Percentiles rank a stretch among this genome's conserved stretches.
phyloP scores from a whole-genome alignment of 1,140 invertebrate genomes.

The Drosophila quadrilineata region DNA sequence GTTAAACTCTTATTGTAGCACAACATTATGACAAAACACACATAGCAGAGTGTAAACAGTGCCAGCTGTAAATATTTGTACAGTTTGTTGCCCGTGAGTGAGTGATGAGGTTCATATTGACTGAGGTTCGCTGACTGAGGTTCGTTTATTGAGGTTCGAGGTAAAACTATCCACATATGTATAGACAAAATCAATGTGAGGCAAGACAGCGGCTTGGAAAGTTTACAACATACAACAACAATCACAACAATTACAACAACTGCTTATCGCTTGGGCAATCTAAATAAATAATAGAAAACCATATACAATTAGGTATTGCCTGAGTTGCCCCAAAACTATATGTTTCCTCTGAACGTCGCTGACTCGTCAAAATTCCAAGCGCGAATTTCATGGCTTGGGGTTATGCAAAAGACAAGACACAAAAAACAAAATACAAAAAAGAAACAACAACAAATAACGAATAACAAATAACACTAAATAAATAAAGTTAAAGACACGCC shows the following conservation, averaged over 20 bases:
- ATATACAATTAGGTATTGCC: conserved; percentile 46
- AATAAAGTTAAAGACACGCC: conserved; percentile 7
- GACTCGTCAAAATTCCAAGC: conserved; percentile 72
- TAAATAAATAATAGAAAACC: conserved; percentile 60
- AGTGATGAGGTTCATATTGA: too few species aligned
- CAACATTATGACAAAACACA: neutral
- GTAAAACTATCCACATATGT: conserved; percentile 1
- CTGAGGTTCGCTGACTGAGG: too few species aligned
- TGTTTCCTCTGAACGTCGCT: too few species aligned
- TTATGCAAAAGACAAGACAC: conserved; percentile 59
- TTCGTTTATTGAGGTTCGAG: conserved; percentile 9
- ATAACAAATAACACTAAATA: conserved; percentile 13
- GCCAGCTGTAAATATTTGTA: conserved; percentile 18
- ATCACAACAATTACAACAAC: conserved; percentile 30
- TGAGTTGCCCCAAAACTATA: conserved; percentile 10
- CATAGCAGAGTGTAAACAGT: conserved; percentile 5
- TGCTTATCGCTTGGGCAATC: conserved; percentile 57
- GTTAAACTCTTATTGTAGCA: neutral
- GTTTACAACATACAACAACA: conserved; percentile 53
- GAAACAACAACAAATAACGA: conserved; percentile 30
- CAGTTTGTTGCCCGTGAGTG: too few species aligned
- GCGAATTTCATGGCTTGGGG: conserved; percentile 59
- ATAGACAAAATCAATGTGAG: conserved; percentile 35
- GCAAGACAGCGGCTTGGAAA: conserved; percentile 51
- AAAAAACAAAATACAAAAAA: too few species aligned